These are phyloP conservation scores for Microcebus griseorufus DNA, from an alignment of 2,113 vertebrate species.

Conservation along the genomic window DNA sequence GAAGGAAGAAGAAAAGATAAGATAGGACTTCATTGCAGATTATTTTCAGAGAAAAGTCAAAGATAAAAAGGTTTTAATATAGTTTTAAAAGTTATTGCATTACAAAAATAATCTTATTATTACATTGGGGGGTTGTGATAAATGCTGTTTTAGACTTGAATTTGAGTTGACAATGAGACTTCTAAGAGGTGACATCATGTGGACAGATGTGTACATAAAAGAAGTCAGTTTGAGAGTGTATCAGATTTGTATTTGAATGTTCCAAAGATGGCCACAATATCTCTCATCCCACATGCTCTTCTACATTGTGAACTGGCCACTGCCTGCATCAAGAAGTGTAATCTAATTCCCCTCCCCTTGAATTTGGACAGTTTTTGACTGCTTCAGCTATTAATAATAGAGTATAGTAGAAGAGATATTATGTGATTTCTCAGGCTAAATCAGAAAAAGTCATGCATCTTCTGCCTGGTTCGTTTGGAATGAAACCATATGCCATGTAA, in stretches of 20 bases:
- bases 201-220: background rate
- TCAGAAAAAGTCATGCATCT: background rate
- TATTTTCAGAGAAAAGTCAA: constrained; percentile 5
- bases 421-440: background rate
- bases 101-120: background rate
- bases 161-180: background rate
- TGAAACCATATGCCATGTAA: background rate
- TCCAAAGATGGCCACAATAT: background rate
- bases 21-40: background rate
- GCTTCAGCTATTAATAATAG: background rate
- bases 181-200: background rate
- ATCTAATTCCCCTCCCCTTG: background rate
- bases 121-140: background rate
- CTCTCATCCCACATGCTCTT: background rate
- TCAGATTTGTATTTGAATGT: background rate
- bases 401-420: background rate
- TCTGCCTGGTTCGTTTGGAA: background rate
- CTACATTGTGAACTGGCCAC: background rate
- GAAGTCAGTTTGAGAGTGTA: background rate
- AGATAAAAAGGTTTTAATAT: background rate
- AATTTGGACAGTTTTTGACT: background rate
- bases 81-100: background rate
- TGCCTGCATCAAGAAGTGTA: background rate
- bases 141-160: background rate
- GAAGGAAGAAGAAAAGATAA: background rate